Base-by-base conservation (phyloP, 2,113 vertebrate species). In the Peromyscus maniculatus region DNA sequence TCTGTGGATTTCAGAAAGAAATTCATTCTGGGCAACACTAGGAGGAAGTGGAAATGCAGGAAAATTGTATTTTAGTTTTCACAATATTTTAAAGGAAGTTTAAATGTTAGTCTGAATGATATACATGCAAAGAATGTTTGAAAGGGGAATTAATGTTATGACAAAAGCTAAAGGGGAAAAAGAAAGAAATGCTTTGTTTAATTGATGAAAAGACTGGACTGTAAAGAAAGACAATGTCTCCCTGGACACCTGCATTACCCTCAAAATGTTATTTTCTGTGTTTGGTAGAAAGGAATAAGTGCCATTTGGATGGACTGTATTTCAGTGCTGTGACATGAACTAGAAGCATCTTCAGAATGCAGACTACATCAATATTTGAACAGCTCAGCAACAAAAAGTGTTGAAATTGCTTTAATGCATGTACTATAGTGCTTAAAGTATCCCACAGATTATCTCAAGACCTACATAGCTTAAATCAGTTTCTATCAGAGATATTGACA, bases 101-200 rank as follows among this genome's bases (percentile, higher is more conserved):
- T 43, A 43, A 43, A 87, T 82, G 86, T 31, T 84, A 62, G 66
- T 9, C 28, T 78, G 74, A 77, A 46, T 93, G 26, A 69, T 39
- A 77, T 36, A 88, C 13, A 86, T 82, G 1, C 75, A 92, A 89
- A 96, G 66, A 87, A 94, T 79, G 55, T 93, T 10, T 95, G 39
- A 92, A 97, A 93, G 28, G 46, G 46, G 91, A 96, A 90, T 83
- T 79, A 96, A 95, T 64, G 31, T 83, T 36, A 87, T 69, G 17
- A 93, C 95, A 96, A 93, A 78, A 96, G 83, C n/a, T 57, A 87
- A 89, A 8, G 46, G 28, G 39, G 6, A 39, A 80, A 84, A 91
- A 71, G 31, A 62, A 75, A 92, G 52, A 15, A 93, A 79, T 83
- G 33, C 2, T 39, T 43, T 5, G 57, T 84, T 94, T 87, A 91